A percentile compares a stretch with the other conserved stretches of the same genome.
Evolutionary conservation across 2,888 invertebrate species (phyloP).

Genomic region (Oscheius sp.): DNA sequence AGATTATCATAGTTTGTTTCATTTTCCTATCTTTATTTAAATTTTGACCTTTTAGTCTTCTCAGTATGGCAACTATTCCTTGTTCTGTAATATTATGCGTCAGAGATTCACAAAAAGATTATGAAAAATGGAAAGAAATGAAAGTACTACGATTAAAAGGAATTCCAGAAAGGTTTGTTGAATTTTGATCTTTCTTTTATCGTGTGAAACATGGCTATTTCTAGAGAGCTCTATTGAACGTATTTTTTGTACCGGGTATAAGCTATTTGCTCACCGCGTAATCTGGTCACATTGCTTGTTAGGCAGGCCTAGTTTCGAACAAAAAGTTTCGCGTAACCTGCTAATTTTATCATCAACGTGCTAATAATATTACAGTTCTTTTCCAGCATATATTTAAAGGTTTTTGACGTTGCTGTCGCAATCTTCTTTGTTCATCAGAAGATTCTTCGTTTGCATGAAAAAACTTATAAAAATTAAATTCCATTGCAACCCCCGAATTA

Average conservation of each 20-base stretch:
- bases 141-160: slow-evolving; percentile 56
- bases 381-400: too few relatives aligned
- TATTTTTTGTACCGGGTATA: not conserved
- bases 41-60: slow-evolving; percentile 23
- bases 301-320: not conserved
- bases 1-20: slow-evolving; percentile 50
- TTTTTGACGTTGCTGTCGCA: too few relatives aligned
- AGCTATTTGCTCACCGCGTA: slow-evolving; percentile 24
- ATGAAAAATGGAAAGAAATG: slow-evolving; percentile 66
- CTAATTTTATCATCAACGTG: not conserved
- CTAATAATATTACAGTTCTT: not conserved
- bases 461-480: too few relatives aligned
- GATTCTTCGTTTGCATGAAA: too few relatives aligned
- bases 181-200: too few relatives aligned
- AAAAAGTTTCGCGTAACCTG: too few relatives aligned
- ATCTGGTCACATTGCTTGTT: slow-evolving; percentile 10
- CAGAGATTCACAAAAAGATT: slow-evolving; percentile 61
- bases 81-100: slow-evolving; percentile 53
- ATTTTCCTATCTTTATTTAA: not conserved
- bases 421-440: too few relatives aligned
- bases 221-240: slow-evolving; percentile 6
- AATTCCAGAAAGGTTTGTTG: slow-evolving; percentile 49
- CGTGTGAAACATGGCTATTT: slow-evolving; percentile 19
- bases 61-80: slow-evolving; percentile 57
- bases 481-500: too few relatives aligned